A percentile compares a stretch with the other conserved stretches of the same genome.
phyloP scores from a whole-genome alignment of 2,888 invertebrate genomes.

The Dasysyrphus albostriatus region DNA sequence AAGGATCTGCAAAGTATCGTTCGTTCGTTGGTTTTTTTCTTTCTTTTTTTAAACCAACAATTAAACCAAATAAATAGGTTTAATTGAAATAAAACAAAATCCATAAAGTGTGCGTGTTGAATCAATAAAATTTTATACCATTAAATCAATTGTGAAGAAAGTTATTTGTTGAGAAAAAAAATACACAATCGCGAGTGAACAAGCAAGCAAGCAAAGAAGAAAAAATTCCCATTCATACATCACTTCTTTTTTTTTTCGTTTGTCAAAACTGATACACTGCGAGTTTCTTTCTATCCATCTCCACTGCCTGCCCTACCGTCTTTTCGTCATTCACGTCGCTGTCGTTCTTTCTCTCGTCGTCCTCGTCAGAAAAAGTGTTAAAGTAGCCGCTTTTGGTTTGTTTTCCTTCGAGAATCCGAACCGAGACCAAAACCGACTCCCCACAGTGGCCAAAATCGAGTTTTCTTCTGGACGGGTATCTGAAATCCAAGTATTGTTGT shows the following conservation, averaged over 20 bases:
- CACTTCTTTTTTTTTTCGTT: slow-evolving; percentile 48
- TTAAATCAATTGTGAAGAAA: slow-evolving; percentile 6
- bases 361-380: slow-evolving; percentile 8
- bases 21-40: slow-evolving; percentile 67
- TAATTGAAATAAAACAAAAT: slow-evolving; percentile 32
- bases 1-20: slow-evolving; percentile 69
- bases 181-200: slow-evolving; percentile 53
- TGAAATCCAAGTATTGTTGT: neutral
- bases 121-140: slow-evolving; percentile 22
- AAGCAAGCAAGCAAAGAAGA: slow-evolving; percentile 16
- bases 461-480: neutral
- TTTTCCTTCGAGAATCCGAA: slow-evolving; percentile 14
- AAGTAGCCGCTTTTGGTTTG: slow-evolving; percentile 21
- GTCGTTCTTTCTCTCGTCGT: slow-evolving; percentile 20
- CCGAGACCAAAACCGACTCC: neutral
- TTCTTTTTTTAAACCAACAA: slow-evolving; percentile 66
- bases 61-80: slow-evolving; percentile 47
- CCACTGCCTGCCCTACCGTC: slow-evolving; percentile 7
- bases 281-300: slow-evolving; percentile 27
- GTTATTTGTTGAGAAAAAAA: slow-evolving; percentile 20
- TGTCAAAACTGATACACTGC: slow-evolving; percentile 52
- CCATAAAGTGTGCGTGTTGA: slow-evolving; percentile 46
- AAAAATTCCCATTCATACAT: slow-evolving; percentile 51
- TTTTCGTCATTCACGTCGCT: slow-evolving; percentile 21
- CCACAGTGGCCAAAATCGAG: neutral